A percentile compares a stretch with the other conserved stretches of the same genome.
Evolutionary conservation across 2,888 invertebrate genomes (phyloP).

Genomic region (Odontocolon sp.): DNA sequence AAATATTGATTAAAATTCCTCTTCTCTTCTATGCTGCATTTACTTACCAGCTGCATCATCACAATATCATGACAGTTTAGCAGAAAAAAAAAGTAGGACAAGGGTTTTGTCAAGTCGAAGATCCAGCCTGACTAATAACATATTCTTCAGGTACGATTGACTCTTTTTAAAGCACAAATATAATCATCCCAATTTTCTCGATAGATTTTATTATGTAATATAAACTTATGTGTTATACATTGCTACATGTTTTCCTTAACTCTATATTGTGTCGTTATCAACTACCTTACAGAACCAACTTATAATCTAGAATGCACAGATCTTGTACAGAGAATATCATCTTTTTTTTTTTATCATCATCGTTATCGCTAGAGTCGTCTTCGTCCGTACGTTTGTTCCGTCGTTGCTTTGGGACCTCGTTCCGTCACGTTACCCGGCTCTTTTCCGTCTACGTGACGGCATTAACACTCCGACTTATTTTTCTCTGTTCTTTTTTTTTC

Average conservation of each 20-base stretch:
- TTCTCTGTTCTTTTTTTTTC: conserved; percentile 11
- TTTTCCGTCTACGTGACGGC: conserved; percentile 39
- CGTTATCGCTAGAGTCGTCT: conserved; percentile 34
- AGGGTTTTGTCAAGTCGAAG: too few species aligned
- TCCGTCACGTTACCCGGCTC: conserved; percentile 9
- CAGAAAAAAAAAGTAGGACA: too few species aligned
- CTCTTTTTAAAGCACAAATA: too few species aligned
- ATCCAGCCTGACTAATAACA: too few species aligned
- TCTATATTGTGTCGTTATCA: conserved; percentile 70
- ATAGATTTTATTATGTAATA: conserved; percentile 80
- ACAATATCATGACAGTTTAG: too few species aligned
- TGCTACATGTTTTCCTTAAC: conserved; percentile 74
- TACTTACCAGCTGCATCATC: too few species aligned
- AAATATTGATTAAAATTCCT: too few species aligned
- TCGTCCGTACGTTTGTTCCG: conserved; percentile 30
- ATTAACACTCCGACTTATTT: conserved; percentile 29
- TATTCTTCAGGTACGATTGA: too few species aligned
- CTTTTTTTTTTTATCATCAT: conserved; percentile 32
- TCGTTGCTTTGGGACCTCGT: conserved; percentile 8
- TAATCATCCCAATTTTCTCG: conserved; percentile 75
- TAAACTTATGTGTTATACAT: conserved; percentile 80
- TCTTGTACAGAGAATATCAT: conserved; percentile 76
- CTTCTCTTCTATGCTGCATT: too few species aligned
- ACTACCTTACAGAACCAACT: conserved; percentile 73
- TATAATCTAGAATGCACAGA: conserved; percentile 78